Conservation (phyloP, 1,140 invertebrate genomes). For the Chymomyza costata region DNA sequence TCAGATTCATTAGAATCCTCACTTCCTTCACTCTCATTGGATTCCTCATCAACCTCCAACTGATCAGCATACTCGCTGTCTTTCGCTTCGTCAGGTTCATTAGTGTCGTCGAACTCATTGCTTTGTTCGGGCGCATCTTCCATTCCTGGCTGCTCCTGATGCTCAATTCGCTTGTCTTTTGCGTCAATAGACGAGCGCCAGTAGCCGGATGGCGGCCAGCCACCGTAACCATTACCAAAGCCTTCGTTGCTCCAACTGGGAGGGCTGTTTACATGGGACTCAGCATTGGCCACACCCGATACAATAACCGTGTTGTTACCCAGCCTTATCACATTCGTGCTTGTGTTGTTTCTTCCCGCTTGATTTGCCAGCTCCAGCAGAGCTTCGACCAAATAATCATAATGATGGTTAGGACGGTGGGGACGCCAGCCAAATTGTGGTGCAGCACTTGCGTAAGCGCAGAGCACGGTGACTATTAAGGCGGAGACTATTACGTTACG, state of each 20-base stretch:
- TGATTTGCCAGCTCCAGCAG: conserved; percentile 15
- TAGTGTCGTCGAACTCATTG: not conserved
- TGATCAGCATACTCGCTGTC: no score
- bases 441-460: conserved; percentile 24
- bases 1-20: conserved; percentile 1
- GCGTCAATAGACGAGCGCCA: not conserved
- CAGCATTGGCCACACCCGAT: conserved; percentile 19
- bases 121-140: not conserved
- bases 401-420: no score
- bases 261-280: conserved; percentile 4
- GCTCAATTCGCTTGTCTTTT: not conserved
- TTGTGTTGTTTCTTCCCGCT: conserved; percentile 15
- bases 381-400: not conserved
- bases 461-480: conserved; percentile 24
- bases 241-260: conserved; percentile 1
- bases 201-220: no score
- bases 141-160: no score
- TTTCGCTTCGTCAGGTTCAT: not conserved
- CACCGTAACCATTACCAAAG: not conserved
- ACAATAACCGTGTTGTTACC: conserved; percentile 33
- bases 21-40: no score
- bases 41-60: no score
- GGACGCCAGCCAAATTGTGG: conserved; percentile 21
- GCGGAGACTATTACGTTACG: conserved; percentile 19
- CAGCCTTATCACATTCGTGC: no score